Evolutionary conservation across 2,113 vertebrate species (phyloP), one percentile per base, ranked within the genome.

Genomic region (Oophaga pumilio): DNA sequence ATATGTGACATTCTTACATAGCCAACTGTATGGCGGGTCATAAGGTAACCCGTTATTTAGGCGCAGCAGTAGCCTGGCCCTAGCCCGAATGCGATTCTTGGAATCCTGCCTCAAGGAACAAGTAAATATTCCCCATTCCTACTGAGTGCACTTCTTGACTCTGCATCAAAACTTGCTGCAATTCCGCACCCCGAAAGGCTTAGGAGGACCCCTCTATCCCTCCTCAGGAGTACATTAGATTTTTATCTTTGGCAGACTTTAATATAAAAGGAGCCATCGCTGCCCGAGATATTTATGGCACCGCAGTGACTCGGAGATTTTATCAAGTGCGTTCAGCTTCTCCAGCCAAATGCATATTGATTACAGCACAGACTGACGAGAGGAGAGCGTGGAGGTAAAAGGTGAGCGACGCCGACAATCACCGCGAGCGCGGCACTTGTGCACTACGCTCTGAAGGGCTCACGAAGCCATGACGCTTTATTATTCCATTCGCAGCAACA

Each of bases 251-350:
- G 43, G 50, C 87, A 8, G 76, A 60, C 60, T 76, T 49, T 28
- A 59, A 68, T 76, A 62, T 76, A 18, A 22, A 24, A 60, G 69
- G 69, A 85, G 84, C 57, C 84, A 77, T 62, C 8, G 76, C 62
- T 56, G 43, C 76, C 76, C 9, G 17, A 49, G 84, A 79, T 79
- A 79, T 86, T 86, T 79, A 86, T 79, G 85, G 74, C 76, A 79
- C 85, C 62, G 85, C 85, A 86, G 76, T 86, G 59, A 86, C 76
- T 78, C 50, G 74, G 57, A 86, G 76, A 86, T 78, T 86, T 86
- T 86, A 86, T 86, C 85, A 86, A 50, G 74, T 20, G 24, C 76
- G 69, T 78, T 68, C 85, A 86, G 6, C 62, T 79, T 59, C 59
- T 78, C 18, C 50, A 33, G 74, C 76, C 76, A 86, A 86, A 53